phyloP scores from a whole-genome alignment of 1,140 invertebrate species.

The Zaprionus lachaisei region DNA sequence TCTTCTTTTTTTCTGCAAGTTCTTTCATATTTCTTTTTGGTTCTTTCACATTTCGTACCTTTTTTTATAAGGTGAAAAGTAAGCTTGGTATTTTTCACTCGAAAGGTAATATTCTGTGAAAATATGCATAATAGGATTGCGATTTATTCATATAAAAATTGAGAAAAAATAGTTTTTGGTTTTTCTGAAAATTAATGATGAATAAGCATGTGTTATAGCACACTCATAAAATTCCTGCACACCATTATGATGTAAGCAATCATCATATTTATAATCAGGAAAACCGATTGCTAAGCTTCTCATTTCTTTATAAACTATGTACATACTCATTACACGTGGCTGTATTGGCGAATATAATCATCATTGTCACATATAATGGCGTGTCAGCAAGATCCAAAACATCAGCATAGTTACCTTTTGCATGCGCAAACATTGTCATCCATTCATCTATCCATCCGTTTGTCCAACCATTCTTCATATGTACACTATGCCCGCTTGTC shows the following conservation, averaged over 20 bases:
- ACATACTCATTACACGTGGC: not conserved
- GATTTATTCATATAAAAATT: not conserved
- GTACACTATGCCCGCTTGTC: conserved; percentile 19
- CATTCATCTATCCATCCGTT: conserved; percentile 5
- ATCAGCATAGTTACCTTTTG: conserved; percentile 63
- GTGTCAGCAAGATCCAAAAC: conserved; percentile 34
- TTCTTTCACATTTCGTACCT: conserved; percentile 12
- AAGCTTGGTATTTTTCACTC: not conserved
- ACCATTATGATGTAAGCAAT: not conserved
- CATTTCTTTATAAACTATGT: conserved; percentile 9
- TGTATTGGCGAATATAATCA: conserved; percentile 14
- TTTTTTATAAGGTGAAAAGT: not conserved
- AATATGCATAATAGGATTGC: not conserved
- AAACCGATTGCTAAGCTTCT: conserved; percentile 16
- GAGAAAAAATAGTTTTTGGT: not conserved
- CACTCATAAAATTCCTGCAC: not conserved
- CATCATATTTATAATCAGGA: conserved; percentile 8
- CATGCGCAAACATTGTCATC: conserved; percentile 10
- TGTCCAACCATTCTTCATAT: conserved; percentile 16
- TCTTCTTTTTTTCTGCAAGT: conserved; percentile 14
- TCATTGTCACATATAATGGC: conserved; percentile 27
- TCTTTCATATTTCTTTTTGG: conserved; percentile 14
- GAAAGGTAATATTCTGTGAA: not conserved
- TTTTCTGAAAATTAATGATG: not conserved
- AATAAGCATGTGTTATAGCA: not conserved